These are phyloP conservation scores for Diachasma alloeum DNA, from an alignment of 1,140 invertebrate species.

Conservation along the genomic window DNA sequence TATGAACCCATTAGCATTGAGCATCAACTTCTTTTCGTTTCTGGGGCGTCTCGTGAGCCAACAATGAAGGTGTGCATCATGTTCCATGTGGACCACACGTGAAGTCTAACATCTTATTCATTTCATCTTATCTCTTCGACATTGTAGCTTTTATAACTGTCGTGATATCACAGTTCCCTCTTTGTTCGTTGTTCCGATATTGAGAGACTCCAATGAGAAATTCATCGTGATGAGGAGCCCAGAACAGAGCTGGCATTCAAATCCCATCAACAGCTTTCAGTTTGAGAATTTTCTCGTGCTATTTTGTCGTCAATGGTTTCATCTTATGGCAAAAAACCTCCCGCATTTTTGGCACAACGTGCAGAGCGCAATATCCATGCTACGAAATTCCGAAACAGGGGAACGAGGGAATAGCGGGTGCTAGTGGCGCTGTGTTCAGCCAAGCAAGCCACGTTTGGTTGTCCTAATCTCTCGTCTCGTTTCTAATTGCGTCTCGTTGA, in stretches of 20 bases:
- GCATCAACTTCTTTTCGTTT: neutral
- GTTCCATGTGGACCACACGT: neutral
- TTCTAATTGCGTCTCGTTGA: slow-evolving; percentile 35
- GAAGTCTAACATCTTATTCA: neutral
- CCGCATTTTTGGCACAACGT: neutral
- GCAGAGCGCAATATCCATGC: neutral
- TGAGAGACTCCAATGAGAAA: neutral
- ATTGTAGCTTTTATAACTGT: neutral
- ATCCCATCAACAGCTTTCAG: too few species aligned
- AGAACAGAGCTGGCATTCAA: too few species aligned
- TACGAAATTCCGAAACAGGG: neutral
- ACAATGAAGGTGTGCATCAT: neutral
- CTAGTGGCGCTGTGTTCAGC: neutral
- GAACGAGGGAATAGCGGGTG: neutral
- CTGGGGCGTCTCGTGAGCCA: neutral
- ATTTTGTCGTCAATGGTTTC: neutral
- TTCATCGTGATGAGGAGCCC: neutral
- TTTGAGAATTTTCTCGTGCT: too few species aligned
- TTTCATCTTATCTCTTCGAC: neutral
- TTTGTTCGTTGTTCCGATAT: neutral
- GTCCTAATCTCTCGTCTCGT: slow-evolving; percentile 29
- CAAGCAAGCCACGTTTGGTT: slow-evolving; percentile 22
- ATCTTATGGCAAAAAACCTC: neutral
- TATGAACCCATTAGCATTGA: neutral
- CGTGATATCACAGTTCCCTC: neutral